A percentile compares a stretch with the other conserved stretches of the same genome.
phyloP scores from a whole-genome alignment of 2,797 vertebrate species.

The Pogoniulus pusillus region DNA sequence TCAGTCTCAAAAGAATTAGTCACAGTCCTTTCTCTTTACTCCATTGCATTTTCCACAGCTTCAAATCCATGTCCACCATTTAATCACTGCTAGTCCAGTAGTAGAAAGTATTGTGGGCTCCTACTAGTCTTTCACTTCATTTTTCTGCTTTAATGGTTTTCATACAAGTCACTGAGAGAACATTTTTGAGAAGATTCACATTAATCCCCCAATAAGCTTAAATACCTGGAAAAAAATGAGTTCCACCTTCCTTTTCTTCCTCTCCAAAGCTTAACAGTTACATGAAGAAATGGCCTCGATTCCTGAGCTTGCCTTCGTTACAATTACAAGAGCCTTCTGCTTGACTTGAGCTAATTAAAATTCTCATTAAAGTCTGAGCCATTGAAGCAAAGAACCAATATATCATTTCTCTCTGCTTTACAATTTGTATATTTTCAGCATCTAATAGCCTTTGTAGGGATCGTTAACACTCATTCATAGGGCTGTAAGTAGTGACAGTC shows the following conservation, averaged over 20 bases:
- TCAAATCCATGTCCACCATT: not conserved
- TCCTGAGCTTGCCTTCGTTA: not conserved
- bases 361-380: slow-evolving; percentile 33
- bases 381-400: slow-evolving; percentile 36
- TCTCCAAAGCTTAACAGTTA: not conserved
- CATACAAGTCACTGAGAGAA: not conserved
- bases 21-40: not conserved
- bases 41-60: not conserved
- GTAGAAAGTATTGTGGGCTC: not conserved
- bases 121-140: not conserved
- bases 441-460: slow-evolving; percentile 30
- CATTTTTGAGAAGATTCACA: not conserved
- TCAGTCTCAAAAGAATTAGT: not conserved
- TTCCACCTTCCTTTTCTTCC: not conserved
- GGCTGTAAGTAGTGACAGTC: slow-evolving; percentile 4
- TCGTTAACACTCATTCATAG: slow-evolving; percentile 34
- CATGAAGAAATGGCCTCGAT: slow-evolving; percentile 14
- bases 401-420: slow-evolving; percentile 29
- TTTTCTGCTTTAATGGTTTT: not conserved
- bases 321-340: slow-evolving; percentile 21
- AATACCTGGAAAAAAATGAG: not conserved
- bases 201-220: not conserved
- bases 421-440: slow-evolving; percentile 30
- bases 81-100: not conserved
- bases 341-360: slow-evolving; percentile 57